These are phyloP conservation scores for Epirrhoe alternata DNA, from an alignment of 2,888 invertebrate genomes.

Conservation along the genomic window DNA sequence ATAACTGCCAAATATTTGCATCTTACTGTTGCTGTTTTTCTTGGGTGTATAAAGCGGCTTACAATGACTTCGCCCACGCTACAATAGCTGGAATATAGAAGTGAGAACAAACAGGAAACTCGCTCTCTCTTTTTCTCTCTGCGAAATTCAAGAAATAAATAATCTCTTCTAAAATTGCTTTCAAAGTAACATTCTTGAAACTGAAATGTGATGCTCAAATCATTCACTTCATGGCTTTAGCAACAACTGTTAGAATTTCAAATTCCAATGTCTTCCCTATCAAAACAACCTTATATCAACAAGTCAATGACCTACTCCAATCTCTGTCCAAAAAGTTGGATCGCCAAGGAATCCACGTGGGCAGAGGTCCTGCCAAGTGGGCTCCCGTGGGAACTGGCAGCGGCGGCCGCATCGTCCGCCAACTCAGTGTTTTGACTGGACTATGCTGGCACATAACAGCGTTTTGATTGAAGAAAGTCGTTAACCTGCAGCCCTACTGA, in stretches of 20 bases:
- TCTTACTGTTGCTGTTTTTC: slow-evolving; percentile 64
- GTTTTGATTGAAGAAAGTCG: slow-evolving; percentile 26
- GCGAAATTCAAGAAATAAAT: no score
- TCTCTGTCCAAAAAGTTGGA: slow-evolving; percentile 36
- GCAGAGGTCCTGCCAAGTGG: slow-evolving; percentile 71
- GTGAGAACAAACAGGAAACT: no score
- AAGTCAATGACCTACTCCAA: slow-evolving; percentile 24
- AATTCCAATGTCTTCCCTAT: background rate
- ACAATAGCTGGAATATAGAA: no score
- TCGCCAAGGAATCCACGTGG: slow-evolving; percentile 57
- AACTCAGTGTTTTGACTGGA: slow-evolving; percentile 70
- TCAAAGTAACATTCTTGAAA: no score
- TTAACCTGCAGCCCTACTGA: slow-evolving; percentile 24
- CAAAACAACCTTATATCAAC: background rate
- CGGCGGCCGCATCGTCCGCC: slow-evolving; percentile 59
- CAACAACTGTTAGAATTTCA: no score
- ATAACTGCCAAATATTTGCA: slow-evolving; percentile 78
- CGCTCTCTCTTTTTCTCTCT: no score
- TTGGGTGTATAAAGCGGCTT: slow-evolving; percentile 69
- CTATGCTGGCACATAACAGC: slow-evolving; percentile 50
- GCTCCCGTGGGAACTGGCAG: slow-evolving; percentile 46
- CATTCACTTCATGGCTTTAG: no score
- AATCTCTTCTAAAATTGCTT: no score
- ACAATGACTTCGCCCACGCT: background rate
- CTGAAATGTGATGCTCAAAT: no score